Base-by-base conservation (phyloP, 2,797 vertebrate species). In the Bucorvus abyssinicus region DNA sequence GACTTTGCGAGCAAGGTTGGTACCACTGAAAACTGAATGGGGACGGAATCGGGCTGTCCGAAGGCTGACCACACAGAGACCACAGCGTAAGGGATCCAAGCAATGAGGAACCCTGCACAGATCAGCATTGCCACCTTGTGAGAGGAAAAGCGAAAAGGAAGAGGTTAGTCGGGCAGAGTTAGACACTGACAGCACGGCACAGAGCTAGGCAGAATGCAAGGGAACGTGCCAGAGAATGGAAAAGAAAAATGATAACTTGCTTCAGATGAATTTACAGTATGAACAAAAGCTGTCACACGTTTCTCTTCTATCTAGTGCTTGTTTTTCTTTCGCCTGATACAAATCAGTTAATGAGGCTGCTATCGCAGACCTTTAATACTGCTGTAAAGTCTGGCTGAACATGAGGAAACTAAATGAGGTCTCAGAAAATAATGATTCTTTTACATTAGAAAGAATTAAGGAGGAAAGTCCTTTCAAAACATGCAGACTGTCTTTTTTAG, bases 61-160 rank as follows among this genome's bases (percentile, higher is more conserved):
- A 99, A 99, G 12, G 99, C 99, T 20, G 99, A 99, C 97, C 99
- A 98, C 87, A 99, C 98, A 0, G 99, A 99, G 24, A 99, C 99
- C 32, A 99, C 98, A 1, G 99, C 99, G 0, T 99, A 99, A 2
- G 99, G 99, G 78, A 99, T 99, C 99, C 99, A 99, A 32, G 99
- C 99, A 36, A 99, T 95, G 85, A 99, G 97, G 97, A 99, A 99
- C 59, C 99, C 99, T 30, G 98, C 98, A 7, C 99, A 99, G 97
- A 99, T 99, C 98, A 99, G 96, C 99, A 99, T 99, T 5, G 99
- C 98, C 98, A 99, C 99, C 99, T 99, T 85, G 91, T 73, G 96
- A 92, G 74, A 76, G 40, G 85, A 85, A 93, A 55, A 89, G 14
- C 90, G 13, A 81, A 90, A 45, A 74, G 69, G 59, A 34, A 22